Conservation (phyloP, 2,797 vertebrate species). For the Enteromius unitaeniatus region DNA sequence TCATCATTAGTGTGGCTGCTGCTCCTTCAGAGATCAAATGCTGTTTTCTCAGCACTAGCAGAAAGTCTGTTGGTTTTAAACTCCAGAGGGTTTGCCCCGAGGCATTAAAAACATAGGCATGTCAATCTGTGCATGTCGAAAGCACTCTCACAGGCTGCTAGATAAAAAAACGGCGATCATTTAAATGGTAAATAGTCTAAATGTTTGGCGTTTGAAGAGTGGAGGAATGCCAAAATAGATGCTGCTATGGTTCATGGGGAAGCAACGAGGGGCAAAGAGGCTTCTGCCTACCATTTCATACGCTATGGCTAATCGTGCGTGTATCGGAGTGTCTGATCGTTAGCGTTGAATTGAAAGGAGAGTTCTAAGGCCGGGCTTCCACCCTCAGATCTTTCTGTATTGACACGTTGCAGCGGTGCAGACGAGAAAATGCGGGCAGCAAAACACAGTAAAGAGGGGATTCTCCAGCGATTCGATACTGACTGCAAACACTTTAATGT, state of each 20-base stretch:
- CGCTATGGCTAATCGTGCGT: slow-evolving; percentile 47
- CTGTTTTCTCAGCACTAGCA: slow-evolving; percentile 60
- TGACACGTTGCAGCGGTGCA: slow-evolving; percentile 1
- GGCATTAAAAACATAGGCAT: slow-evolving; percentile 64
- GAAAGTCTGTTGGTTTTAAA: slow-evolving; percentile 66
- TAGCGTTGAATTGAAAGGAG: slow-evolving; percentile 27
- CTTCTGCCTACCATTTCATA: slow-evolving; percentile 34
- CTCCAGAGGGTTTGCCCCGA: slow-evolving; percentile 64
- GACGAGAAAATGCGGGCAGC: background rate
- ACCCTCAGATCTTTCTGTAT: slow-evolving; percentile 43
- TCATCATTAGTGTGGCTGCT: slow-evolving; percentile 64
- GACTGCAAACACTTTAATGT: slow-evolving; percentile 19
- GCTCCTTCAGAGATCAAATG: slow-evolving; percentile 67
- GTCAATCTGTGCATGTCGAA: slow-evolving; percentile 65
- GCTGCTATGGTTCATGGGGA: slow-evolving; percentile 46
- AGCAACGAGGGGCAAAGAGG: slow-evolving; percentile 50
- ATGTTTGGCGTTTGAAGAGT: slow-evolving; percentile 65
- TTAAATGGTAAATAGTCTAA: slow-evolving; percentile 69
- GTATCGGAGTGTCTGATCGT: slow-evolving; percentile 39
- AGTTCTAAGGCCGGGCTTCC: slow-evolving; percentile 31
- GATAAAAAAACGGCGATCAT: slow-evolving; percentile 60
- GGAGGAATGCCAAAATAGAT: slow-evolving; percentile 49
- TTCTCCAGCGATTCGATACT: background rate
- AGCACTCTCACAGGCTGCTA: slow-evolving; percentile 59
- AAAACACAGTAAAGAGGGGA: slow-evolving; percentile 5